A percentile compares a stretch with the other conserved stretches of the same genome.
phyloP scores from a whole-genome alignment of 2,888 invertebrate genomes.

The Coenonympha arcania region DNA sequence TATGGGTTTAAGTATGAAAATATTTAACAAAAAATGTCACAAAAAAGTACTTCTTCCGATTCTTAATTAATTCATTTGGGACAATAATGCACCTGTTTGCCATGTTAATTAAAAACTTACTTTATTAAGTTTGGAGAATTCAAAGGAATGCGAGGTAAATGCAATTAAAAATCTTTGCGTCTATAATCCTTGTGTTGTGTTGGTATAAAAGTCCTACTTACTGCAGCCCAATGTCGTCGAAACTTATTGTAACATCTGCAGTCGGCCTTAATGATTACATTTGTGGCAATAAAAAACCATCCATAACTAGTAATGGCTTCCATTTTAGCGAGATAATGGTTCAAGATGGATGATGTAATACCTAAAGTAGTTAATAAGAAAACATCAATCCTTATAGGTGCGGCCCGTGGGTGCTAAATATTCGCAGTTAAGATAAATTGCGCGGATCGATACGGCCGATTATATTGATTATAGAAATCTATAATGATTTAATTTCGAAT shows the following conservation, averaged over 20 bases:
- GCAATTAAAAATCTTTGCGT: constrained; percentile 12
- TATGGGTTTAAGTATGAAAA: not conserved
- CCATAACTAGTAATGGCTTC: constrained; percentile 2
- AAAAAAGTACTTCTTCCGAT: not conserved
- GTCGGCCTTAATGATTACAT: not conserved
- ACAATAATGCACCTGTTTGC: not conserved
- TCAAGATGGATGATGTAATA: constrained; percentile 20
- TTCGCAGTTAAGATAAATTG: not conserved
- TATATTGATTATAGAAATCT: constrained; percentile 1
- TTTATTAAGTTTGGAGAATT: constrained; percentile 22
- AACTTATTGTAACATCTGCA: not conserved
- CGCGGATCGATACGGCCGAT: not conserved
- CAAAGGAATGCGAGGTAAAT: constrained; percentile 21
- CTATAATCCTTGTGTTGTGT: constrained; percentile 2
- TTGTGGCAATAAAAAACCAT: constrained; percentile 8
- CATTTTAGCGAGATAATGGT: constrained; percentile 8
- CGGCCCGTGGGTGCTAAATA: constrained; percentile 4
- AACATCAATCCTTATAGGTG: constrained; percentile 1
- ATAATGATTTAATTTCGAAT: not conserved
- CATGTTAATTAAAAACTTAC: not conserved
- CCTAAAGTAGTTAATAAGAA: constrained; percentile 6
- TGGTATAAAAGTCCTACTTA: no score
- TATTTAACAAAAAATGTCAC: not conserved
- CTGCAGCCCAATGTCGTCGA: no score
- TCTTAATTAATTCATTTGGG: not conserved